These are phyloP conservation scores for Phalera bucephala DNA, from an alignment of 2,888 invertebrate genomes.

Conservation along the genomic window DNA sequence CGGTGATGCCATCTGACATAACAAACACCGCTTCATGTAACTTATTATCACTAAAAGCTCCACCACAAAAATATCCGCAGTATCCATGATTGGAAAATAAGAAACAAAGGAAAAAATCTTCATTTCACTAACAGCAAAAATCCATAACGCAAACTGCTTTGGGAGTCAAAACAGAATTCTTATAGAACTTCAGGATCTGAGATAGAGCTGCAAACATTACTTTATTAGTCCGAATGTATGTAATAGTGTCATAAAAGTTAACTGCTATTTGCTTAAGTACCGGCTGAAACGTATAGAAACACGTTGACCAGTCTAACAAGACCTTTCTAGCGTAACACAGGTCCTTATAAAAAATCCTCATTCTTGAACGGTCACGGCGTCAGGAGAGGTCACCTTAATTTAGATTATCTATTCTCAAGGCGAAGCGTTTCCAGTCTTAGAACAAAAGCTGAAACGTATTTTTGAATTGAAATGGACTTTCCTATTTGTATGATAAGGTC, in stretches of 20 bases:
- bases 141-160: conserved; percentile 24
- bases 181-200: conserved; percentile 28
- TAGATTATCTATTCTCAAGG: conserved; percentile 56
- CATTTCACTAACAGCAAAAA: conserved; percentile 13
- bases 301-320: conserved; percentile 39
- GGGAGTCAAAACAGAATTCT: conserved; percentile 34
- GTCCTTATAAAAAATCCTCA: conserved; percentile 25
- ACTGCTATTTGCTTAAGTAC: conserved; percentile 70
- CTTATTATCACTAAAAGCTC: conserved; percentile 12
- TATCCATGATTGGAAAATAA: conserved; percentile 10
- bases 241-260: conserved; percentile 73
- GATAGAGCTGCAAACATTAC: conserved; percentile 52
- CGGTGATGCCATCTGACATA: no score
- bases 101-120: conserved; percentile 14
- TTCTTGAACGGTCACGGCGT: conserved; percentile 27
- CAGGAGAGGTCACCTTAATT: conserved; percentile 54
- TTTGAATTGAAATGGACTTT: conserved; percentile 37
- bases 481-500: conserved; percentile 37
- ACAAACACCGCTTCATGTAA: no score
- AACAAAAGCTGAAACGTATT: conserved; percentile 55
- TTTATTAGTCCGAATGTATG: conserved; percentile 66
- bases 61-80: conserved; percentile 9
- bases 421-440: conserved; percentile 57
- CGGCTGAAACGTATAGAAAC: conserved; percentile 36
- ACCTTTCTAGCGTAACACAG: conserved; percentile 28